These are phyloP conservation scores for Callithrix jacchus DNA, from an alignment of 2,113 vertebrate species.

Conservation along the genomic window DNA sequence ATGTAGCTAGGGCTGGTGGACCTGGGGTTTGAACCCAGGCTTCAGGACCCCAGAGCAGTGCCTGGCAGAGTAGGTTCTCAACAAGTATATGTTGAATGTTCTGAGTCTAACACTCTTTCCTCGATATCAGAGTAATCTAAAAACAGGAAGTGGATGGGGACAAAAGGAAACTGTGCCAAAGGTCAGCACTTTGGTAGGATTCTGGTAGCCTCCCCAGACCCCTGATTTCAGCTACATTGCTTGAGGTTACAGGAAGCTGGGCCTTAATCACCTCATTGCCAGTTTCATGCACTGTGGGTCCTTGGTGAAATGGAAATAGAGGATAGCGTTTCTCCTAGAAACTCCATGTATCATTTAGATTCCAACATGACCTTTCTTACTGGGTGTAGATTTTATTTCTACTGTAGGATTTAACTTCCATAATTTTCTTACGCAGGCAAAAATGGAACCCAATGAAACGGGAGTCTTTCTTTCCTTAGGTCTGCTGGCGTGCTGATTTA, in stretches of 20 bases:
- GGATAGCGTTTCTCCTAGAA: background rate
- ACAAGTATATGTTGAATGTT: background rate
- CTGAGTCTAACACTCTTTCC: background rate
- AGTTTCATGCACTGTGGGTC: rapidly evolving
- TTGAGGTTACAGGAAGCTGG: background rate
- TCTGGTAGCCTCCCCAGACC: background rate
- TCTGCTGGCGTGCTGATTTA: background rate
- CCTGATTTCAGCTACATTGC: background rate
- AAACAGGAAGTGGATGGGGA: background rate
- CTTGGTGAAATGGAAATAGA: background rate
- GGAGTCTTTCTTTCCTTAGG: background rate
- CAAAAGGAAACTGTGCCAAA: background rate
- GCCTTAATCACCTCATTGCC: background rate
- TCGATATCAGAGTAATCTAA: background rate
- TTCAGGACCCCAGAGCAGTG: background rate
- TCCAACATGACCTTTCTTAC: background rate
- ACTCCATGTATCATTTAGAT: no score
- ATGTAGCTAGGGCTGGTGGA: background rate
- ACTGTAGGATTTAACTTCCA: background rate
- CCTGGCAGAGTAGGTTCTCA: no score
- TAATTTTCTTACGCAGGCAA: background rate
- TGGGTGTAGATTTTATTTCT: background rate
- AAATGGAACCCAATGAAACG: background rate
- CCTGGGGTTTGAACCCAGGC: background rate
- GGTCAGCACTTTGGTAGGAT: background rate